Evolutionary conservation across 2,888 invertebrate genomes (phyloP), one percentile per base, ranked within the genome.

Genomic region (Drosophila picticornis): DNA sequence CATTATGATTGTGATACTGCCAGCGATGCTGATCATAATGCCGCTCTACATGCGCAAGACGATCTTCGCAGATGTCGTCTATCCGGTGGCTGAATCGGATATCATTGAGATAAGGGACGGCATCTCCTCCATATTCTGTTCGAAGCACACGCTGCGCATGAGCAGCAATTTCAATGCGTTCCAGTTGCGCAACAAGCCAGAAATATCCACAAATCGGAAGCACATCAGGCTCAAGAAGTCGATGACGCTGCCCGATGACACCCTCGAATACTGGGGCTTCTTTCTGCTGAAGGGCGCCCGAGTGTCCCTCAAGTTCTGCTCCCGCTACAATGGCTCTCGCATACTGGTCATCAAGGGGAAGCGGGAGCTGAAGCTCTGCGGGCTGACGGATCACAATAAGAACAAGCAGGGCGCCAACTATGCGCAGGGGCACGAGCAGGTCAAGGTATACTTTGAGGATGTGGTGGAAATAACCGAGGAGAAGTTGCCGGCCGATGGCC

Each of bases 201-300:
- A 95, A 93, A 94, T 96, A 73, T 95, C 96, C 56, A 94, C 94
- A 66, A 95, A 95, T 86, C 95, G 95, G 59, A 97, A 96, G 92
- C 96, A 97, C 89, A 96, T 97, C 81, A 94, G 96, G 79, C 93
- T 97, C 81, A 96, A 96, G 91, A 97, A 97, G 91, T 96, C 96
- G 9, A 97, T 97, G 96, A 95, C 94, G 3, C 93, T 97, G 75
- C 97, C 97, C 0, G 97, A 97, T 92, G 97, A 97, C 87, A 97
- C 97, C 13, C 93, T 97, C 40, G 97, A 97, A 92, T 97, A 97
- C 92, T 97, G 97, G 97, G 97, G 97, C 4, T 97, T 97, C 93
- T 97, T 96, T 93, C 94, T 97, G 55, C 94, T 97, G 57, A 95
- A 96, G 92, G 97, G 97, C 31, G 97, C 97, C 2, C 95, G 95